These are phyloP conservation scores for Trachelus stipa DNA, from an alignment of 2,888 invertebrate genomes.

Conservation along the genomic window DNA sequence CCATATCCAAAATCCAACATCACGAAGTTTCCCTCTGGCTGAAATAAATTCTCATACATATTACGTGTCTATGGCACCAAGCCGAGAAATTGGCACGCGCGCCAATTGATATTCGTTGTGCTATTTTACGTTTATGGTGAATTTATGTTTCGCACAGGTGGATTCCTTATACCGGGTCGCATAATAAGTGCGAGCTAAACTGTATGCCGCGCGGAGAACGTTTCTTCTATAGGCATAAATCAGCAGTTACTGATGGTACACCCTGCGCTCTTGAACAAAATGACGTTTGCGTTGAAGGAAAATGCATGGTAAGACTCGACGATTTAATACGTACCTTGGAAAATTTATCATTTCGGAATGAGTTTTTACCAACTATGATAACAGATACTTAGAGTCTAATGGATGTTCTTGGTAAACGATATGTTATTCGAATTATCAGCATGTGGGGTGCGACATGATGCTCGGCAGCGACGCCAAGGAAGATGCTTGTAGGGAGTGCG, in stretches of 20 bases:
- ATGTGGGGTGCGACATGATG: constrained; percentile 95
- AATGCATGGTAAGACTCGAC: constrained; percentile 81
- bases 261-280: constrained; percentile 83
- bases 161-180: constrained; percentile 89
- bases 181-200: constrained; percentile 93
- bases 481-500: constrained; percentile 92
- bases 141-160: constrained; percentile 71
- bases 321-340: not conserved
- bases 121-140: not conserved
- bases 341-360: not conserved
- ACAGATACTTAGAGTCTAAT: not conserved
- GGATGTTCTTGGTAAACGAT: not conserved
- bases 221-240: constrained; percentile 89
- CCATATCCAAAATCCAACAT: not conserved
- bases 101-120: constrained; percentile 5
- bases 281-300: constrained; percentile 95
- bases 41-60: not conserved
- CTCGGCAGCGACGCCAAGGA: constrained; percentile 87
- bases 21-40: not conserved
- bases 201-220: constrained; percentile 93
- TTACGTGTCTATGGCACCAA: not conserved
- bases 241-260: constrained; percentile 86
- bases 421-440: constrained; percentile 67
- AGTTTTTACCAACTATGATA: not conserved
- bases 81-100: constrained; percentile 7